A percentile compares a stretch with the other conserved stretches of the same genome.
Evolutionary conservation across 2,888 invertebrate species (phyloP).

Genomic region (Marasmarcha lunaedactyla): DNA sequence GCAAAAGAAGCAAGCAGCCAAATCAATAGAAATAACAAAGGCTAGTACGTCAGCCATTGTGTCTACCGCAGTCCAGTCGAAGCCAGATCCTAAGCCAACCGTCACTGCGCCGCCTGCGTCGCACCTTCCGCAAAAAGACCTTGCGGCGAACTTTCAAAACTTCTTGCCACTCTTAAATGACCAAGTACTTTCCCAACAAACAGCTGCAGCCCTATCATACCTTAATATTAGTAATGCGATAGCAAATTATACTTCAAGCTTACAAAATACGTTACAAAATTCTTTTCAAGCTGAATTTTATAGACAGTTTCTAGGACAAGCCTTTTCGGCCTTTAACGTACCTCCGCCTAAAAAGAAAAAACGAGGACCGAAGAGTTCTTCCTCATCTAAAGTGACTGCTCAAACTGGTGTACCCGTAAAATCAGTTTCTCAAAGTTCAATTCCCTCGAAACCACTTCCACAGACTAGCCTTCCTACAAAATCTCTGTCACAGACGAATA

Average conservation of each 20-base stretch:
- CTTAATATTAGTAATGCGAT: conserved; percentile 45
- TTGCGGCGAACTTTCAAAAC: conserved; percentile 46
- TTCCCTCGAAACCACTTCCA: neutral
- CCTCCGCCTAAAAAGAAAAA: conserved; percentile 50
- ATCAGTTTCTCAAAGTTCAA: neutral
- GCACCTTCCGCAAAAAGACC: conserved; percentile 45
- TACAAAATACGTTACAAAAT: conserved; percentile 42
- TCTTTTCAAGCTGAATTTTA: conserved; percentile 58
- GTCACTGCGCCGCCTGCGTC: conserved; percentile 26
- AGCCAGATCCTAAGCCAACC: conserved; percentile 24
- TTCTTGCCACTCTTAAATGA: conserved; percentile 50
- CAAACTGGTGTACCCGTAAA: neutral
- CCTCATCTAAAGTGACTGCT: neutral
- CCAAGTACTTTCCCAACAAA: conserved; percentile 40
- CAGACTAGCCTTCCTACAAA: neutral
- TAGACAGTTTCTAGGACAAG: conserved; percentile 44
- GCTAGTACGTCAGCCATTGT: conserved; percentile 20
- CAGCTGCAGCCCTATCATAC: conserved; percentile 48
- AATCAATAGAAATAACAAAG: conserved; percentile 29
- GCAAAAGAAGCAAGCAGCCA: conserved; percentile 45
- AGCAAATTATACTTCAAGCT: conserved; percentile 34
- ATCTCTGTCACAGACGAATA: neutral
- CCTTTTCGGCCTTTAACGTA: conserved; percentile 32
- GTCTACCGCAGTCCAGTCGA: conserved; percentile 20
- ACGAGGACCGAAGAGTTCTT: conserved; percentile 35